Conservation (phyloP, 2,888 invertebrate species). For the Ditula angustiorana region DNA sequence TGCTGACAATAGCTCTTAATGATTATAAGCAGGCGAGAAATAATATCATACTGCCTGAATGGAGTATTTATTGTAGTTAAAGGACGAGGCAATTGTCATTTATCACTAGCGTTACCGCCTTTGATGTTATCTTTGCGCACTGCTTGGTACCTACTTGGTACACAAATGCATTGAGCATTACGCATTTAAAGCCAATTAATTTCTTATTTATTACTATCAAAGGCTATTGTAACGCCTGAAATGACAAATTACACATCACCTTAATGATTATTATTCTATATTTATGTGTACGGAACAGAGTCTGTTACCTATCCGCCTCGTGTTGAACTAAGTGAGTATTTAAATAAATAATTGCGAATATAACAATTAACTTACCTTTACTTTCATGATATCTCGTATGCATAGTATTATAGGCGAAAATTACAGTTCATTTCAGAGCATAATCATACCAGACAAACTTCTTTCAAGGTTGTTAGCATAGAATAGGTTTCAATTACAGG, state of each 20-base stretch:
- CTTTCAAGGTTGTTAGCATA: background rate
- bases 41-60: conserved; percentile 77
- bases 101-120: conserved; percentile 81
- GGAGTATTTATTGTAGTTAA: conserved; percentile 77
- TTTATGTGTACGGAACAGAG: background rate
- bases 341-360: background rate
- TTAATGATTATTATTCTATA: background rate
- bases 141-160: conserved; percentile 49
- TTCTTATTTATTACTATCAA: conserved; percentile 29
- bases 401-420: background rate
- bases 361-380: background rate
- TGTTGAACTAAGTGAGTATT: background rate
- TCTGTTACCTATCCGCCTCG: background rate
- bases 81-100: conserved; percentile 83
- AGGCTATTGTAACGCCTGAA: conserved; percentile 29
- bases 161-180: conserved; percentile 25
- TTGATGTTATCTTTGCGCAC: conserved; percentile 78
- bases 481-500: no score
- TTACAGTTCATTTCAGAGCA: background rate
- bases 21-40: conserved; percentile 76
- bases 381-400: background rate
- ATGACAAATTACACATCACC: conserved; percentile 24
- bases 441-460: background rate
- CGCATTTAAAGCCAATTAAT: conserved; percentile 34
- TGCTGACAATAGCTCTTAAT: conserved; percentile 80